phyloP scores from a whole-genome alignment of 1,140 invertebrate species.

The Camponotus pennsylvanicus region DNA sequence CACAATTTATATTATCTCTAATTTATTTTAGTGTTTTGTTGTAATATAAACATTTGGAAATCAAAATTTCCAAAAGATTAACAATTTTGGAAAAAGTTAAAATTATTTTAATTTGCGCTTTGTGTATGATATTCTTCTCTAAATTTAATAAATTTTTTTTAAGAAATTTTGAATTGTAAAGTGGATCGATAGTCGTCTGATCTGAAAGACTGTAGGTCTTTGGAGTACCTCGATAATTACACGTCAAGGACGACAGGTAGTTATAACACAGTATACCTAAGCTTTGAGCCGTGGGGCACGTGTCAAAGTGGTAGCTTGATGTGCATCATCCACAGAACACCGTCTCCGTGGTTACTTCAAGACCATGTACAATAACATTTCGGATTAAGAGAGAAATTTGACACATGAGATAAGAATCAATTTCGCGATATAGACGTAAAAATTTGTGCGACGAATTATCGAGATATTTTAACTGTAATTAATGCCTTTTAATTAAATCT shows the following conservation, averaged over 20 bases:
- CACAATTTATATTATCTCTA: not conserved
- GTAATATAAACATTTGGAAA: not conserved
- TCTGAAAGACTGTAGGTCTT: slow-evolving; percentile 46
- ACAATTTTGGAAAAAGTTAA: not conserved
- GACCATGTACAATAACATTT: not conserved
- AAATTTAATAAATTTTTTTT: not conserved
- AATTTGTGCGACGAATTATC: slow-evolving; percentile 12
- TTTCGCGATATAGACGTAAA: not conserved
- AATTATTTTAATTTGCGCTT: not conserved
- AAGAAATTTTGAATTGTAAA: not conserved
- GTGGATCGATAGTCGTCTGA: slow-evolving; percentile 41
- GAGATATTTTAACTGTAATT: not conserved
- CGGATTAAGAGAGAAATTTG: not conserved
- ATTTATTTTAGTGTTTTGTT: not conserved
- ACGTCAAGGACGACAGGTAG: slow-evolving; percentile 66
- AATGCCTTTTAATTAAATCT: slow-evolving; percentile 37
- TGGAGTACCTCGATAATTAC: slow-evolving; percentile 66
- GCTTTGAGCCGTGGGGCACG: not conserved
- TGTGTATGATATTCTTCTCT: not conserved
- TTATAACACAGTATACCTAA: slow-evolving; percentile 59
- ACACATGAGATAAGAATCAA: not conserved
- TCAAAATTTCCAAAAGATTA: not conserved
- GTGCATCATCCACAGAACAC: not conserved
- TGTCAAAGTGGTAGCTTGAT: slow-evolving; percentile 57
- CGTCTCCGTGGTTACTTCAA: slow-evolving; percentile 43